A percentile compares a stretch with the other conserved stretches of the same genome.
These are phyloP conservation scores for Charina bottae DNA, from an alignment of 2,113 vertebrate genomes.

Conservation along the genomic window DNA sequence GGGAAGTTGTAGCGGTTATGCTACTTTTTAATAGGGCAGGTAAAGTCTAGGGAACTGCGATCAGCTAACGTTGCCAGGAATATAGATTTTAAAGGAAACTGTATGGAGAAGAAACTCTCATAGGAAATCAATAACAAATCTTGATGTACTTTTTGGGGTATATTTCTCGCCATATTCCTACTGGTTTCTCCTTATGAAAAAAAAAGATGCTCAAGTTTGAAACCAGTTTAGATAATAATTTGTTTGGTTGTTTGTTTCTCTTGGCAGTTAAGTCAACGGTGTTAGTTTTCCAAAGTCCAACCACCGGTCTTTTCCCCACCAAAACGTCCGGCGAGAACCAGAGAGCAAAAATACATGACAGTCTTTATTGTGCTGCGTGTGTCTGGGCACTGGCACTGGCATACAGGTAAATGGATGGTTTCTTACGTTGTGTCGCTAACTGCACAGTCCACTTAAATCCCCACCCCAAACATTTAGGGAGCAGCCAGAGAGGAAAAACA, in stretches of 20 bases:
- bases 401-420: constrained; percentile 81
- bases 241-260: constrained; percentile 18
- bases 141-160: neutral
- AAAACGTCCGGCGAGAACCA: constrained; percentile 83
- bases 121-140: neutral
- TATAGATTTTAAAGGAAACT: neutral
- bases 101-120: neutral
- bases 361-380: constrained; percentile 91
- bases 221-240: neutral
- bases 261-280: constrained; percentile 88
- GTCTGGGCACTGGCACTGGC: constrained; percentile 91
- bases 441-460: neutral
- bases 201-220: constrained; percentile 10
- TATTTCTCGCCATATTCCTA: neutral
- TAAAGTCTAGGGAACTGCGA: neutral
- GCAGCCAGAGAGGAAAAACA: neutral
- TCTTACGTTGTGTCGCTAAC: neutral
- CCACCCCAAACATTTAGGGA: neutral
- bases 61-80: neutral
- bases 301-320: constrained; percentile 93
- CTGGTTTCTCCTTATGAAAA: neutral
- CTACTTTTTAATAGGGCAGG: neutral
- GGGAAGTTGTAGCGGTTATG: neutral
- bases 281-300: constrained; percentile 90
- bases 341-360: constrained; percentile 90